Base-by-base conservation (phyloP, 2,888 invertebrate genomes). In the Yponomeuta plumbellus region DNA sequence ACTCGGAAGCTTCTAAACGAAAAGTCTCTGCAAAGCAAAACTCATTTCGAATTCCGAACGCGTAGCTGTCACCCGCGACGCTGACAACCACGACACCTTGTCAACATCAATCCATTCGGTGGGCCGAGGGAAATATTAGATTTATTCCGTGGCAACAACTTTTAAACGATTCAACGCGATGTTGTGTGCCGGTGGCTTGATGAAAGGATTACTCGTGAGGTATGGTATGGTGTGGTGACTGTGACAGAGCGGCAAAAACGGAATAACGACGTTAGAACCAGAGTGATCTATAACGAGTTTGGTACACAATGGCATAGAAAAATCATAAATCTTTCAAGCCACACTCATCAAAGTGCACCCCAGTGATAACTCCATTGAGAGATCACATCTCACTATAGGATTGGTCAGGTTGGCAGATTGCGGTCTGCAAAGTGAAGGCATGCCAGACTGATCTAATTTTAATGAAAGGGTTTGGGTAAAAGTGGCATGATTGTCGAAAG, bases 1-100 rank as follows among this genome's bases (percentile, higher is more conserved):
- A 57, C 17, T 21, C 57, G 1, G 44, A 17, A 17, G 17, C 17
- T 52, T 52, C 44, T 17, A 52, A 6, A 52, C 44, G 44, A 52
- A 52, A 52, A 52, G 44, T 52, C 59, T 59, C 59, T 20, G 8
- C 13, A 11, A 59, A 22, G 13, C 21, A 10, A 22, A 34, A 23
- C 57, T 64, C 52, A 62, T 69, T 70, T 70, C 70, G 66, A 69
- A 72, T 71, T 69, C 70, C 67, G 70, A 71, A 71, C 71, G 69
- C 56, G 62, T 52, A 57, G 66, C 62, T 58, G 64, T 62, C 39
- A 62, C 26, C n/a, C 61, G 22, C 8, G 8, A 21, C 23, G 23
- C 22, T 59, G 68, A 65, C 66, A 63, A 61, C 23, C n/a, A n/a
- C n/a, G n/a, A n/a, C n/a, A n/a, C n/a, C n/a, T 17, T 62, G 69